Evolutionary conservation across 2,888 invertebrate species (phyloP).

Genomic region (Danaus chrysippus): DNA sequence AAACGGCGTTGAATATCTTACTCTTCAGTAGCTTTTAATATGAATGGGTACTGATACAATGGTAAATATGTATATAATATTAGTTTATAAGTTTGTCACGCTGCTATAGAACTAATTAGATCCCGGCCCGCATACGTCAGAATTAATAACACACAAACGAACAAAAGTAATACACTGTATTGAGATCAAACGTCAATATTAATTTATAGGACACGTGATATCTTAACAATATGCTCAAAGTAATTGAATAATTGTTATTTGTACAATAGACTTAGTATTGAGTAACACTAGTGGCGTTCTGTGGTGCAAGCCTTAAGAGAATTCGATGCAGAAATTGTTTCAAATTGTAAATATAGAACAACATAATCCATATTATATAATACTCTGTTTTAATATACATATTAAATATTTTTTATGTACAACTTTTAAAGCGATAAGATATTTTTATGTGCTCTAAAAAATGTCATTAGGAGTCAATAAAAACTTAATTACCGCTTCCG

Average conservation of each 20-base stretch:
- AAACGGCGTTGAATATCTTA: too few relatives aligned
- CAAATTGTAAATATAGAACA: too few relatives aligned
- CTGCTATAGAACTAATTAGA: constrained; percentile 24
- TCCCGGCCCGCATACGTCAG: constrained; percentile 29
- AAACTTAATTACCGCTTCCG: constrained; percentile 30
- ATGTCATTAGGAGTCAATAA: constrained; percentile 6
- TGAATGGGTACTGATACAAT: too few relatives aligned
- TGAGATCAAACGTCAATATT: constrained; percentile 61
- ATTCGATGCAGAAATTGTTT: not conserved
- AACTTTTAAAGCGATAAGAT: not conserved
- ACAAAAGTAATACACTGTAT: constrained; percentile 33
- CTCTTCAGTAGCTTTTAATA: too few relatives aligned
- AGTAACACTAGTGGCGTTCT: constrained; percentile 15
- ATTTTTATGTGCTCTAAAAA: constrained; percentile 15
- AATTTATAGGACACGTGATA: constrained; percentile 47
- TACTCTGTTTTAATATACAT: not conserved
- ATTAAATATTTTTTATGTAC: not conserved
- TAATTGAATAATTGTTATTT: constrained; percentile 54
- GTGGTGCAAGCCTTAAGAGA: constrained; percentile 11
- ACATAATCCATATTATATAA: not conserved
- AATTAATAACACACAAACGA: constrained; percentile 28
- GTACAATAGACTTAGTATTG: constrained; percentile 37
- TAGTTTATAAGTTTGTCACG: too few relatives aligned
- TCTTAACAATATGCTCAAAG: constrained; percentile 45
- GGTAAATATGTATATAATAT: too few relatives aligned